Evolutionary conservation across 2,797 vertebrate genomes (phyloP).

Genomic region (Etheostoma nigrum): DNA sequence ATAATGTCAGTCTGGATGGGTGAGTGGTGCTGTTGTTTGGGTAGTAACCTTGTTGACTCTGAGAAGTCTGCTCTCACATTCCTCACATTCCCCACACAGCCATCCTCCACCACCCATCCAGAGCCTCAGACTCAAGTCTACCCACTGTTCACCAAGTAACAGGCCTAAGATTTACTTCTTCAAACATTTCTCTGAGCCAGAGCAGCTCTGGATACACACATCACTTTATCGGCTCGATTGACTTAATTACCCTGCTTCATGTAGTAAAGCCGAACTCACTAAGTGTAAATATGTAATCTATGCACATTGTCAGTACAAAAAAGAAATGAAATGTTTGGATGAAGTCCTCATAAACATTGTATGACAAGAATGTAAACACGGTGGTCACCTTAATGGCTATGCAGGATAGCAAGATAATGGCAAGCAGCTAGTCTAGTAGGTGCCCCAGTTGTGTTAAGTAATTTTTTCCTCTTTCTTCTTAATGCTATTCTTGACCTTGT

Average conservation of each 20-base stretch:
- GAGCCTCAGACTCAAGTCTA: neutral
- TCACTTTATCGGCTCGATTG: neutral
- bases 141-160: neutral
- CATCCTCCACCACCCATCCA: neutral
- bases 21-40: slow-evolving; percentile 50
- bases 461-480: too few species aligned
- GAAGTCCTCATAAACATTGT: neutral
- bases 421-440: too few species aligned
- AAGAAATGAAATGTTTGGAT: neutral
- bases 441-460: too few species aligned
- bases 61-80: slow-evolving; percentile 70
- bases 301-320: neutral
- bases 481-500: too few species aligned
- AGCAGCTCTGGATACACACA: neutral
- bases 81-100: slow-evolving; percentile 23
- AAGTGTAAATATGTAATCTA: too few species aligned
- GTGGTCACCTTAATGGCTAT: neutral
- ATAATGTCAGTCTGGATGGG: slow-evolving; percentile 5
- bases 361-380: neutral
- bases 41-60: slow-evolving; percentile 62
- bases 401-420: too few species aligned
- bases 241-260: neutral
- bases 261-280: neutral
- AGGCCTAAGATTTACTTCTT: neutral
- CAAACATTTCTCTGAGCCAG: neutral